Conservation (phyloP, 30 jellyfish, hydroid and myxozoan genomes). For the Nemopilema nomurai region DNA sequence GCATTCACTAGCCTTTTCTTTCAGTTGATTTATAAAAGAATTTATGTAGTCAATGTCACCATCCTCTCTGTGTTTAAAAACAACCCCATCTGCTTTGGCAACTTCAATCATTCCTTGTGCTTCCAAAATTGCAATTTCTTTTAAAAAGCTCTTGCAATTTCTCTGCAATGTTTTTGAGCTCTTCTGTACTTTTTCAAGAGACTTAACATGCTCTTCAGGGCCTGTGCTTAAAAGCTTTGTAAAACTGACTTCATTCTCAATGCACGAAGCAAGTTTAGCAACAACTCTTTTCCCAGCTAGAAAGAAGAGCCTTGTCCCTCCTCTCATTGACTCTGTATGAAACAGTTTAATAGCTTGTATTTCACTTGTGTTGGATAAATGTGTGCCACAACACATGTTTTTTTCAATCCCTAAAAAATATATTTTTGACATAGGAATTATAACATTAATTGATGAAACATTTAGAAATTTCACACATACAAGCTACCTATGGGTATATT, state of each 20-base stretch:
- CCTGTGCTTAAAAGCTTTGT: conserved; percentile 83
- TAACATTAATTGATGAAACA: too few species aligned
- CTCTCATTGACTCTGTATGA: conserved; percentile 95
- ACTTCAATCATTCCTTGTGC: conserved; percentile 48
- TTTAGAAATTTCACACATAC: too few species aligned
- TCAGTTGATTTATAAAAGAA: conserved; percentile 51
- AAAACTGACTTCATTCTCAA: conserved; percentile 78
- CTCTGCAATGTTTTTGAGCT: conserved; percentile 54
- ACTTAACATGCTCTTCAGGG: conserved; percentile 80
- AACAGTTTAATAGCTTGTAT: conserved; percentile 86
- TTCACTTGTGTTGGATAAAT: conserved; percentile 78
- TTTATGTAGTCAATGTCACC: conserved; percentile 88
- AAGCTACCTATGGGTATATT: too few species aligned
- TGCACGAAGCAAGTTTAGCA: conserved; percentile 55
- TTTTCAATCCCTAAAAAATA: conserved; percentile 78
- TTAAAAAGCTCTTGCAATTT: conserved; percentile 54
- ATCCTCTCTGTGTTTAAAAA: conserved; percentile 90
- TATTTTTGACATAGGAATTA: too few species aligned
- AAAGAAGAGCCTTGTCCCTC: conserved; percentile 89
- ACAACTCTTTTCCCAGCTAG: conserved; percentile 86
- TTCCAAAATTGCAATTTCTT: conserved; percentile 85
- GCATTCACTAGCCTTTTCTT: conserved; percentile 43
- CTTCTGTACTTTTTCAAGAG: conserved; percentile 74
- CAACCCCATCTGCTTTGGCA: conserved; percentile 56
- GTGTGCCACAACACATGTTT: conserved; percentile 99